These are phyloP conservation scores for Loriculus beryllinus DNA, from an alignment of 2,797 vertebrate genomes.

Conservation along the genomic window DNA sequence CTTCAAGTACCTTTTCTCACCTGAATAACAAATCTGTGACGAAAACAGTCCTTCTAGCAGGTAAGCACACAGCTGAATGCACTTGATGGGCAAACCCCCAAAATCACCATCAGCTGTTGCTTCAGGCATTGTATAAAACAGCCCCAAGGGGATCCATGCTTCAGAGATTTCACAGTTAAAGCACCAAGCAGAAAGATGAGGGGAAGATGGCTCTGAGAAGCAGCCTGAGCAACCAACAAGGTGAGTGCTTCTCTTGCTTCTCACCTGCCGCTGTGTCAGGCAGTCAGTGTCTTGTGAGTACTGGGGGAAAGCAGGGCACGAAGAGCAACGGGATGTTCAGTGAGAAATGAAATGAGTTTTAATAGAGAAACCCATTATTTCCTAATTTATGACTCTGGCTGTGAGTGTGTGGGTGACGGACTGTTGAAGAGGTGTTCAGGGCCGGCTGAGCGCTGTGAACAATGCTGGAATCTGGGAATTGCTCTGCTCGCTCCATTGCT, in stretches of 20 bases:
- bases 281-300: rapidly evolving
- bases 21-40: background rate
- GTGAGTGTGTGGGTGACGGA: background rate
- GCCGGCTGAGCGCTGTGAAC: background rate
- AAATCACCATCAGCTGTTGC: background rate
- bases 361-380: background rate
- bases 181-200: background rate
- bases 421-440: rapidly evolving
- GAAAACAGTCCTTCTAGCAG: background rate
- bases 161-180: background rate
- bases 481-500: background rate
- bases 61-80: background rate
- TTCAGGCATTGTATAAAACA: background rate
- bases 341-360: background rate
- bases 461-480: background rate
- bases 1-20: background rate
- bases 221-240: background rate
- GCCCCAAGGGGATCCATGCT: background rate
- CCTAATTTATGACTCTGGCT: background rate
- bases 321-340: background rate
- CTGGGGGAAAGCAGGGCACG: rapidly evolving
- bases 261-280: rapidly evolving
- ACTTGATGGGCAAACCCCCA: background rate
- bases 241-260: background rate
- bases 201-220: background rate